A percentile compares a stretch with the other conserved stretches of the same genome.
phyloP scores from a whole-genome alignment of 2,113 vertebrate genomes.

The Neoarius graeffei region DNA sequence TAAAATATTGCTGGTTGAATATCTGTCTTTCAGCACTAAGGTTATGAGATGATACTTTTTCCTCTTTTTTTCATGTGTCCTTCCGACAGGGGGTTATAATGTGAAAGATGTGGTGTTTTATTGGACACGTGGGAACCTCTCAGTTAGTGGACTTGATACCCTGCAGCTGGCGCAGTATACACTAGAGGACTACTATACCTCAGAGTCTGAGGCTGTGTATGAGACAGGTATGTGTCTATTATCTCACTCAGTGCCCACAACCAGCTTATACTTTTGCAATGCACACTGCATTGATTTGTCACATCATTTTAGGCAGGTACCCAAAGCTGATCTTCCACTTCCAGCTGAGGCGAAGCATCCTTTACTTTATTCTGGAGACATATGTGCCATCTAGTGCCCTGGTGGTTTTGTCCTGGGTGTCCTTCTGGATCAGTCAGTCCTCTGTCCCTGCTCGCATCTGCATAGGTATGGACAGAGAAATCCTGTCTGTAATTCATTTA shows the following conservation, averaged over 20 bases:
- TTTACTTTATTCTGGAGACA: constrained; percentile 89
- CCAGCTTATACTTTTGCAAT: not conserved
- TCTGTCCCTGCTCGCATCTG: constrained; percentile 89
- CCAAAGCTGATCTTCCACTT: constrained; percentile 89
- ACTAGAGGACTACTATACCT: constrained; percentile 88
- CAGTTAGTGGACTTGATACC: constrained; percentile 82
- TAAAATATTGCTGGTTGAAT: not conserved
- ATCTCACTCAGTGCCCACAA: not conserved
- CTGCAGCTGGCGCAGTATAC: constrained; percentile 86
- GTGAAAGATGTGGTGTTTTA: constrained; percentile 88
- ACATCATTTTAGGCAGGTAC: constrained; percentile 72
- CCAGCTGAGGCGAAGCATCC: constrained; percentile 86
- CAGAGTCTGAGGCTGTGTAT: constrained; percentile 85
- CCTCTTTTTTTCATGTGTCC: not conserved
- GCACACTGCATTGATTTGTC: not conserved
- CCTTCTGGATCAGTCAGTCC: constrained; percentile 89
- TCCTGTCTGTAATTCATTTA: not conserved
- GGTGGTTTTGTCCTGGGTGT: constrained; percentile 90
- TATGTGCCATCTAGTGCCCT: constrained; percentile 88
- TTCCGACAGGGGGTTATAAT: constrained; percentile 84
- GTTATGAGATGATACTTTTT: constrained; percentile 35
- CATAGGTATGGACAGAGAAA: constrained; percentile 73
- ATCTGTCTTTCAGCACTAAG: constrained; percentile 7
- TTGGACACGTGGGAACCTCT: constrained; percentile 90
- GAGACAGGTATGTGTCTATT: constrained; percentile 77